Evolutionary conservation across 2,888 invertebrate species (phyloP), one percentile per base, ranked within the genome.

Genomic region (Reticulitermes lucifugus): DNA sequence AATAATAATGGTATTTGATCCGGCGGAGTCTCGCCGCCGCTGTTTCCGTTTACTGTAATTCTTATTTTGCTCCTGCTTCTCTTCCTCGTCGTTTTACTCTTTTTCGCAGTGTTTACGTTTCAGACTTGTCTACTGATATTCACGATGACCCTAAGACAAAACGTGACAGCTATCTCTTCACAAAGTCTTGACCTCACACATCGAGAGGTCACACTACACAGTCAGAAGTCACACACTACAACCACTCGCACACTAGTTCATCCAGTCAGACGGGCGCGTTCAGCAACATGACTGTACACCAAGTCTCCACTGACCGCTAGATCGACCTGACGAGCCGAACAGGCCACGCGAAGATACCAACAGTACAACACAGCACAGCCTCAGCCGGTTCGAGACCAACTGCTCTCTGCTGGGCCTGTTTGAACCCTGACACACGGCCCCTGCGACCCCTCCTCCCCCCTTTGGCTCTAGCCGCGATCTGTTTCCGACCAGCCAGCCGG

Each of bases 1-100:
- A 86, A 89, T 87, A 88, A 89, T 89, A 89, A 88, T 89, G 88
- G 79, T 41, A 55, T 12, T 59, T 51, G 60, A 21, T n/a, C 55
- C 73, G 84, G 79, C 73, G 75, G 83, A 79, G 55, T 12, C 29
- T 51, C 21, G 21, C 18, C 81, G 65, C 81, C 81, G 81, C 81
- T 35, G 25, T 18, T 29, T 5, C 29, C 73, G 73, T 21, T 73
- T 21, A 41, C 14, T 18, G 73, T 41, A 29, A 21, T 73, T 73
- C 14, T 73, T 73, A 0, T 41, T 41, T 41, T 29, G 6, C 35
- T 73, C 35, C 41, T 29, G 10, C 29, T 41, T 29, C 12, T 18
- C 73, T 2, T 3, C 35, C 25, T 9, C 21, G 18, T 0, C 22
- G 65, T 18, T 21, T 51, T 35, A 7, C 9, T 55, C 55, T 18